These are phyloP conservation scores for Spatulosminthurus flaviceps DNA, from an alignment of 2,888 invertebrate species.

Conservation along the genomic window DNA sequence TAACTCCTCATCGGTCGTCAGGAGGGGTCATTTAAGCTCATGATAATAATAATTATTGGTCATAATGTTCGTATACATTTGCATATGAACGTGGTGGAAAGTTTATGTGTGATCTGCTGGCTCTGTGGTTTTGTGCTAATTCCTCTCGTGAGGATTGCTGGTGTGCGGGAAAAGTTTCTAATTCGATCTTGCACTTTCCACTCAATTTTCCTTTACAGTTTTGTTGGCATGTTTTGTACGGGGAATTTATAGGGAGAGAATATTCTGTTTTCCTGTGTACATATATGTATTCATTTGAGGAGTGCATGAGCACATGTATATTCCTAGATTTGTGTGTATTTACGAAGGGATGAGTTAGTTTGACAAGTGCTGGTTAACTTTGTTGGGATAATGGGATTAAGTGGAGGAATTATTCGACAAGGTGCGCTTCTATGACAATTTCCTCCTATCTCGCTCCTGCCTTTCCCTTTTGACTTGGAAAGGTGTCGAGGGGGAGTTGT, in stretches of 20 bases:
- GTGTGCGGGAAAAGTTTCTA: conserved; percentile 52
- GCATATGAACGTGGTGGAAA: neutral
- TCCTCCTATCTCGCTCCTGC: neutral
- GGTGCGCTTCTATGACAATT: neutral
- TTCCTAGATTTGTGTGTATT: no score
- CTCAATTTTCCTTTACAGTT: conserved; percentile 50
- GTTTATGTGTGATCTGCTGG: conserved; percentile 46
- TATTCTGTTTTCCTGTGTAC: no score
- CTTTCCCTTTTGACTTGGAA: neutral
- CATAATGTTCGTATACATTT: no score
- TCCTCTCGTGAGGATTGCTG: conserved; percentile 56
- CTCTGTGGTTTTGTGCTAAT: conserved; percentile 46
- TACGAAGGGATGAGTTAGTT: neutral
- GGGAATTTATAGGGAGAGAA: no score
- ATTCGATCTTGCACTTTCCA: conserved; percentile 58
- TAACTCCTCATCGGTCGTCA: no score
- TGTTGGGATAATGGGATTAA: neutral
- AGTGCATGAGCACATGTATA: no score
- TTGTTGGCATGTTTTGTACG: neutral
- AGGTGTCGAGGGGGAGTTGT: neutral
- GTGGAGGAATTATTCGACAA: neutral
- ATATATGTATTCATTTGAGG: no score
- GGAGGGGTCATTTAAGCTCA: no score
- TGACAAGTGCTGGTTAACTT: conserved; percentile 1
- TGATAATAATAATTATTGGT: no score